Evolutionary conservation across 2,797 vertebrate species (phyloP).

Genomic region (Sylvilagus floridanus): DNA sequence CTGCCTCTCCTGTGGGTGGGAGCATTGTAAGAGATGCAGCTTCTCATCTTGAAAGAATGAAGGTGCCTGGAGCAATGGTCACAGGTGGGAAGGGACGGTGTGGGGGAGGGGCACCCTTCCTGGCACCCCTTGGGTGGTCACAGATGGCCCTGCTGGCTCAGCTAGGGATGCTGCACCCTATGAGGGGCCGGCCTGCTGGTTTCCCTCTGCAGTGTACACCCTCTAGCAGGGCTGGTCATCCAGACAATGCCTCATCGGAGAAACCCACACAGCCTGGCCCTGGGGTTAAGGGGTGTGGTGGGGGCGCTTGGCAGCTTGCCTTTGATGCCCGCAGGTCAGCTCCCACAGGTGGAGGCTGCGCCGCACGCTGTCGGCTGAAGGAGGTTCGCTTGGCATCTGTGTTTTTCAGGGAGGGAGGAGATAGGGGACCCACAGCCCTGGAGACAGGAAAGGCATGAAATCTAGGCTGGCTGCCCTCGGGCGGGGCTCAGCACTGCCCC

Average conservation of each 20-base stretch:
- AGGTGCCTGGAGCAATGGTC: not conserved
- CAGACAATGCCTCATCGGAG: constrained; percentile 55
- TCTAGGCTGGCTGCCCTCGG: not conserved
- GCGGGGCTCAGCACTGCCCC: not conserved
- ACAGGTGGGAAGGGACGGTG: not conserved
- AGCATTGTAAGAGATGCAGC: constrained; percentile 34
- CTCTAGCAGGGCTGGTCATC: not conserved
- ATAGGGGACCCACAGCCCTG: not conserved
- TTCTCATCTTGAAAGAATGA: constrained; percentile 68
- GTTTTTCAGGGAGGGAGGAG: not conserved
- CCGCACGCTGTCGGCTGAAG: not conserved
- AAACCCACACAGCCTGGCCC: not conserved
- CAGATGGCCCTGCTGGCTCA: not conserved
- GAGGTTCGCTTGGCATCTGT: constrained; percentile 33
- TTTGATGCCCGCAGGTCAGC: not conserved
- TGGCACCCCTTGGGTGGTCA: not conserved
- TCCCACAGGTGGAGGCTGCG: not conserved
- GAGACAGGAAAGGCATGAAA: not conserved
- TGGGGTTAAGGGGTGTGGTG: not conserved
- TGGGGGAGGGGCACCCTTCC: not conserved
- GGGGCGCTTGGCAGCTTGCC: not conserved
- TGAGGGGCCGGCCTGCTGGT: not conserved
- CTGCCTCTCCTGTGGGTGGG: constrained; percentile 36
- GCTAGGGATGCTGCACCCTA: not conserved
- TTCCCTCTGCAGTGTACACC: not conserved